Evolutionary conservation across 2,797 vertebrate genomes (phyloP).

Genomic region (Alcedo quadribrachys): DNA sequence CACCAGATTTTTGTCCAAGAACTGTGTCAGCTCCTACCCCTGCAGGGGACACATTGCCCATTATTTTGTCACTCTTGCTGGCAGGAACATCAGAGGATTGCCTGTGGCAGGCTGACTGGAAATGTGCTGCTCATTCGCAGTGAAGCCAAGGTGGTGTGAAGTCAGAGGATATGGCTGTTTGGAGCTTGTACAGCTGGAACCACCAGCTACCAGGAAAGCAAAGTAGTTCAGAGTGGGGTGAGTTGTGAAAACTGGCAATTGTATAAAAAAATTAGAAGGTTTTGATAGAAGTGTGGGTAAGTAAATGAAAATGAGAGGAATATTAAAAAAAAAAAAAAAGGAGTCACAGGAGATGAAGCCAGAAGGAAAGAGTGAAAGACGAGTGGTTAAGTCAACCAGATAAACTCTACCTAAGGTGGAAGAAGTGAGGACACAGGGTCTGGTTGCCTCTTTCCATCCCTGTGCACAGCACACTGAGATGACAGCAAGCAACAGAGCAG

Average conservation of each 20-base stretch:
- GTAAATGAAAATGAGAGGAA: not conserved
- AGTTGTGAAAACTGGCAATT: not conserved
- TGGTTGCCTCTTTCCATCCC: not conserved
- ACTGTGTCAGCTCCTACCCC: not conserved
- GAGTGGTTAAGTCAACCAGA: not conserved
- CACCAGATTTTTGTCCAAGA: not conserved
- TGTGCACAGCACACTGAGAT: accelerated
- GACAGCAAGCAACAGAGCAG: not conserved
- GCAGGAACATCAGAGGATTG: not conserved
- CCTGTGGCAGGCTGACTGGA: not conserved
- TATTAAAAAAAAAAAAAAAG: not conserved
- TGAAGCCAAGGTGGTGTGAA: not conserved
- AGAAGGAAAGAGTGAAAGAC: not conserved
- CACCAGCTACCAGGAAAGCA: not conserved
- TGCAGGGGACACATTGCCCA: not conserved
- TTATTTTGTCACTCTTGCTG: not conserved
- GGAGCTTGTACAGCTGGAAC: conserved; percentile 7
- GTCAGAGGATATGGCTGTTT: not conserved
- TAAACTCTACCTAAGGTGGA: not conserved
- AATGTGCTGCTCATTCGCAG: not conserved
- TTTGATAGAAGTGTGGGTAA: not conserved
- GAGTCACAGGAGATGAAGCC: not conserved
- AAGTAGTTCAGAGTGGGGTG: not conserved
- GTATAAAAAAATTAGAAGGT: not conserved
- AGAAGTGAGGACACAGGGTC: not conserved